phyloP scores from a whole-genome alignment of 2,888 invertebrate species.

The Campaea margaritaria region DNA sequence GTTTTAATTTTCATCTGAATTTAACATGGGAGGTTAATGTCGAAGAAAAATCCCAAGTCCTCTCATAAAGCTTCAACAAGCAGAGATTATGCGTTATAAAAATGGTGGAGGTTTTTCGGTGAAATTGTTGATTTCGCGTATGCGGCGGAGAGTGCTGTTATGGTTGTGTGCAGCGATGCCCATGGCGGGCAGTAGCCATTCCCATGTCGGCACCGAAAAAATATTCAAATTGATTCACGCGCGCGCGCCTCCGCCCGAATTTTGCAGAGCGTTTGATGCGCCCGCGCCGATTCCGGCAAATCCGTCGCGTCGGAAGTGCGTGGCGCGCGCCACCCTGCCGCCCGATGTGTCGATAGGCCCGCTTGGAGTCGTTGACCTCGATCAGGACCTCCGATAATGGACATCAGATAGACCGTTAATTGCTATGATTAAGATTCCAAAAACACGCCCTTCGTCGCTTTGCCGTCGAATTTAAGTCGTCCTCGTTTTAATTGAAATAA shows the following conservation, averaged over 20 bases:
- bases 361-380: constrained; percentile 77
- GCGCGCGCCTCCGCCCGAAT: constrained; percentile 81
- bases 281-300: constrained; percentile 85
- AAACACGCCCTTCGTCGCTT: constrained; percentile 1
- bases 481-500: constrained; percentile 1
- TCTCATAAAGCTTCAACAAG: constrained; percentile 60
- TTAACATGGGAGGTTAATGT: constrained; percentile 68
- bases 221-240: constrained; percentile 85
- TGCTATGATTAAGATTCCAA: constrained; percentile 62
- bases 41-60: constrained; percentile 53
- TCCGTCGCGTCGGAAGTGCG: constrained; percentile 85
- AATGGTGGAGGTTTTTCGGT: constrained; percentile 63
- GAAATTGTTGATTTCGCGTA: constrained; percentile 42
- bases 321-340: constrained; percentile 73
- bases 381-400: constrained; percentile 74
- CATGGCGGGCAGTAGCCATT: constrained; percentile 64
- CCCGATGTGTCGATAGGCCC: constrained; percentile 79
- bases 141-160: constrained; percentile 41
- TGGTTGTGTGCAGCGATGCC: constrained; percentile 50
- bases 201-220: constrained; percentile 79
- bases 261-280: constrained; percentile 83
- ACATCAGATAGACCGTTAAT: constrained; percentile 68
- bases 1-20: constrained; percentile 68
- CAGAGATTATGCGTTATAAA: constrained; percentile 77
- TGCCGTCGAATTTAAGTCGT: constrained; percentile 3